phyloP scores from a whole-genome alignment of 2,888 invertebrate genomes.

The Dryomyza anilis region DNA sequence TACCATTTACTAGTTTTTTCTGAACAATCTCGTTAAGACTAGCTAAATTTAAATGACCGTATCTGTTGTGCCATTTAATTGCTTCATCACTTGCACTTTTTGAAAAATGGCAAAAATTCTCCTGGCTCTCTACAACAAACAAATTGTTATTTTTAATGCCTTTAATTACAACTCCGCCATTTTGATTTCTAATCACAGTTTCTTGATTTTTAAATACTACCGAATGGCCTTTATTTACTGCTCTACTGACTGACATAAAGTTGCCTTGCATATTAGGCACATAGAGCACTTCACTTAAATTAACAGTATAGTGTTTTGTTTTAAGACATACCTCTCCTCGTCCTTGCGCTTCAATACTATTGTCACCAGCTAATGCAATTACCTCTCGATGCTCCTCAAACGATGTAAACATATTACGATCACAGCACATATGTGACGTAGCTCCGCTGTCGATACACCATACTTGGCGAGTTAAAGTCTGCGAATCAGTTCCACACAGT shows the following conservation, averaged over 20 bases:
- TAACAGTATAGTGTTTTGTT: no score
- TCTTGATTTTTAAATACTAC: not conserved
- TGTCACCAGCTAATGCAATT: slow-evolving; percentile 22
- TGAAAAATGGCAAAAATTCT: no score
- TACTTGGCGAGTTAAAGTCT: no score
- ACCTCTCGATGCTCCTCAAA: slow-evolving; percentile 15
- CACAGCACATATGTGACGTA: slow-evolving; percentile 26
- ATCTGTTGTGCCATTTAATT: not conserved
- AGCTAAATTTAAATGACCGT: not conserved
- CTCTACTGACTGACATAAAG: slow-evolving; percentile 20
- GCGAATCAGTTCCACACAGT: no score
- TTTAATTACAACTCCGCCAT: no score
- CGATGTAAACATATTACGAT: slow-evolving; percentile 17
- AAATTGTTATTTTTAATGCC: not conserved
- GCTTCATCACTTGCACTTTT: no score
- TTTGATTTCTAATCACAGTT: not conserved
- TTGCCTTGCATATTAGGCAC: slow-evolving; percentile 24
- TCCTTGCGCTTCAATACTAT: slow-evolving; percentile 15
- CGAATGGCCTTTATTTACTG: slow-evolving; percentile 10
- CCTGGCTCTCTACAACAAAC: not conserved
- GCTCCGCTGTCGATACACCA: slow-evolving; percentile 31
- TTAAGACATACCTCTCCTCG: slow-evolving; percentile 16
- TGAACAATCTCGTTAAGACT: no score
- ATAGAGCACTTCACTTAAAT: not conserved
- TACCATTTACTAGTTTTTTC: not conserved